These are phyloP conservation scores for Labeo catla DNA, from an alignment of 2,113 vertebrate genomes.

Conservation along the genomic window DNA sequence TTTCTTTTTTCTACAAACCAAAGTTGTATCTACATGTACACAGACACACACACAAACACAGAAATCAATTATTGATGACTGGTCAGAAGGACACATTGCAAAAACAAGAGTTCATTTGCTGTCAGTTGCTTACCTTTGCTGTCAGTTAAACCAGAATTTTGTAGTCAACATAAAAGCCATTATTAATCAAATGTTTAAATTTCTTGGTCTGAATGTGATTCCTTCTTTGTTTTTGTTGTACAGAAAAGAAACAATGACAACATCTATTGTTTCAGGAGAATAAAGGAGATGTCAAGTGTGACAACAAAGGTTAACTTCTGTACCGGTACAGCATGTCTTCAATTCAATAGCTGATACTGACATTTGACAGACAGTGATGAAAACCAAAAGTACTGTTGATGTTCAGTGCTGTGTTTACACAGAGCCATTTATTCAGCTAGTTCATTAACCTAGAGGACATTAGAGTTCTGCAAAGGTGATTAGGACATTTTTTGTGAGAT, in stretches of 20 bases:
- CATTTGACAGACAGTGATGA: conserved; percentile 13
- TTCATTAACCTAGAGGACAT: conserved; percentile 74
- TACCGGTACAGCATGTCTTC: neutral
- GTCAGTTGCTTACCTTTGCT: neutral
- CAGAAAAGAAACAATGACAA: neutral
- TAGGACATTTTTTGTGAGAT: conserved; percentile 43
- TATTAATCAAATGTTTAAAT: neutral
- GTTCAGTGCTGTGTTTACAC: conserved; percentile 41
- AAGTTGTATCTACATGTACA: neutral
- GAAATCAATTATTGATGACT: neutral
- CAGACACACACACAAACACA: neutral
- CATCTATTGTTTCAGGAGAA: neutral
- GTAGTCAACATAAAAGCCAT: neutral
- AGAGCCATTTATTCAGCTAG: conserved; percentile 50
- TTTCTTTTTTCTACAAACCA: neutral
- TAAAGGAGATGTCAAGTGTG: neutral
- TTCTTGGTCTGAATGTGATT: neutral
- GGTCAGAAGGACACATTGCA: conserved; percentile 22
- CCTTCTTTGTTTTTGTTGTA: neutral
- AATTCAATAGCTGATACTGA: conserved; percentile 1
- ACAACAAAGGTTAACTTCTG: neutral
- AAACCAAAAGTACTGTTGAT: neutral
- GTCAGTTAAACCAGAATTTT: neutral
- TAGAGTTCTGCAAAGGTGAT: conserved; percentile 42
- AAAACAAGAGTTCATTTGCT: neutral